Evolutionary conservation across 2,888 invertebrate genomes (phyloP), one percentile per base, ranked within the genome.

Genomic region (Tenthredo amoena): DNA sequence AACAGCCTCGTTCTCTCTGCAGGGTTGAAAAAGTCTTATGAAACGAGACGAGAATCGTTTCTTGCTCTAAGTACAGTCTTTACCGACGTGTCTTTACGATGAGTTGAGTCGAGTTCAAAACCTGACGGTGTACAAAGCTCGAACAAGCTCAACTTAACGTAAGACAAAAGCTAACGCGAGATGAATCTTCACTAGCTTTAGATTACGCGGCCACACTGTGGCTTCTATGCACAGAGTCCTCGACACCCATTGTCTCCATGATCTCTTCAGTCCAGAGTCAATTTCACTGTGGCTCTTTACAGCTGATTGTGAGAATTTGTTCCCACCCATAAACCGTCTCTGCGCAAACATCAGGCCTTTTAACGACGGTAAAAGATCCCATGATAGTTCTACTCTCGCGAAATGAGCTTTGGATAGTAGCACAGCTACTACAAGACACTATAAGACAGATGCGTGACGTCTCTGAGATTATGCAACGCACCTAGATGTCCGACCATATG

Each of bases 381-480:
- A 62, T 58, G 40, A 77, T 77, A 55, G 34, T 77, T 55, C 34
- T 37, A 62, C 81, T 81, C 12, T 50, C 62, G 37, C 37, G n/a
- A 26, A 62, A 37, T 50, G 77, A 77, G 77, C 31, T 77, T 40
- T 50, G 76, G 58, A 31, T 40, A n/a, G 40, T 72, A 50, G 21
- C 34, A 12, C 18, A 50, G 76, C 76, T 40, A 37, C 84, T 72
- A 68, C 15, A 68, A 79, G 34, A 85, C 86, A 88, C 34, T 34
- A 7, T 15, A 88, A 86, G 91, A 91, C 92, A 92, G 92, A 91
- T 92, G 92, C 90, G 91, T 91, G 92, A 91, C 86, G 87, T 87
- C 85, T 71, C 6, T 18, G 86, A 89, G 90, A 92, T 92, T 92
- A 91, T 91, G 92, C 91, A 92, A 92, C 89, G 71, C 74, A 34